Conservation (phyloP, 1,140 invertebrate genomes). For the Coboldia fuscipes region DNA sequence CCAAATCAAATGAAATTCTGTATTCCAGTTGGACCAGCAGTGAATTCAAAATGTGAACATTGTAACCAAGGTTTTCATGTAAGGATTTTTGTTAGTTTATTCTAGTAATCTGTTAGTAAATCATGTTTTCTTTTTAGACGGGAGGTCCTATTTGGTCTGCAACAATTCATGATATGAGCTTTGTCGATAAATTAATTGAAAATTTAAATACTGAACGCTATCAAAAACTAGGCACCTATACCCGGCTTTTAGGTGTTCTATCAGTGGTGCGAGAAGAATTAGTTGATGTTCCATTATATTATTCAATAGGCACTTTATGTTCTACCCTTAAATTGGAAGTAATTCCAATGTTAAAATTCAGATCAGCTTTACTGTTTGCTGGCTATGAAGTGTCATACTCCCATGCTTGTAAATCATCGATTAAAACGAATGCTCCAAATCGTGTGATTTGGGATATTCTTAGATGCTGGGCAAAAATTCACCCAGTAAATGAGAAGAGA, state of each 20-base stretch:
- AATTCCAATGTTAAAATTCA: conserved; percentile 38
- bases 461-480: conserved; percentile 49
- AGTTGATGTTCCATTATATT: conserved; percentile 68
- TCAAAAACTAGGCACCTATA: conserved; percentile 36
- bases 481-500: conserved; percentile 34
- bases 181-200: conserved; percentile 36
- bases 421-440: conserved; percentile 87
- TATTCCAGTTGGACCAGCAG: conserved; percentile 41
- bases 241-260: conserved; percentile 52
- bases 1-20: conserved; percentile 35
- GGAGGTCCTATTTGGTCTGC: conserved; percentile 90
- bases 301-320: conserved; percentile 41
- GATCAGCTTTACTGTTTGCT: conserved; percentile 84
- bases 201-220: conserved; percentile 19
- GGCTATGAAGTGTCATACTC: conserved; percentile 85
- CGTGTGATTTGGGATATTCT: conserved; percentile 86
- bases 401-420: conserved; percentile 65
- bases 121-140: conserved; percentile 27
- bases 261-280: conserved; percentile 59
- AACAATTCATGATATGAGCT: conserved; percentile 57
- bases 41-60: conserved; percentile 44
- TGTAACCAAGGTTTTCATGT: conserved; percentile 55
- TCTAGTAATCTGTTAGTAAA: conserved; percentile 1
- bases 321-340: conserved; percentile 39
- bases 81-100: conserved; percentile 12